Evolutionary conservation across 2,888 invertebrate genomes (phyloP).

Genomic region (Rhogogaster chlorosoma): DNA sequence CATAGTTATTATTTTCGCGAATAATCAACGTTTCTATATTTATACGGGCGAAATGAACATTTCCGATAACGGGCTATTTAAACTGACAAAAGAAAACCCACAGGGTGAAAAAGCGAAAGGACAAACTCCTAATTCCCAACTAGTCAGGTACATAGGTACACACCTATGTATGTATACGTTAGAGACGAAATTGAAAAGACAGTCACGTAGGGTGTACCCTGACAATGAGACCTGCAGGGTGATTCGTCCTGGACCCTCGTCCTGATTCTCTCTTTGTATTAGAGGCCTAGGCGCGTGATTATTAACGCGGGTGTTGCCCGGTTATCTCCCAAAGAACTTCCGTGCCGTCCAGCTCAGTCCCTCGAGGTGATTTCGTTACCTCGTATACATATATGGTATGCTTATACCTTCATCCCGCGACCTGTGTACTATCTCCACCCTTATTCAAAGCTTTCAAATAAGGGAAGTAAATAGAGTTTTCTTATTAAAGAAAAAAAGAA

Average conservation of each 20-base stretch:
- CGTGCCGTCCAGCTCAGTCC: not conserved
- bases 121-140: not conserved
- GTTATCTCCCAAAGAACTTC: conserved; percentile 33
- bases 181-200: conserved; percentile 26
- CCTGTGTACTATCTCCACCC: not conserved
- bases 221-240: conserved; percentile 41
- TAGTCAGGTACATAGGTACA: not conserved
- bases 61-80: not conserved
- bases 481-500: not conserved
- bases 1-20: not conserved
- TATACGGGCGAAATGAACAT: not conserved
- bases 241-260: conserved; percentile 43
- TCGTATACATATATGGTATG: not conserved
- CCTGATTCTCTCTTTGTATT: conserved; percentile 36
- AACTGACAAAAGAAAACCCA: not conserved
- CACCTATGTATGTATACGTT: not conserved
- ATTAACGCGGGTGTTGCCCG: conserved; percentile 46
- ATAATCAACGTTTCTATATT: not conserved
- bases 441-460: not conserved
- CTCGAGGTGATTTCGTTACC: conserved; percentile 38
- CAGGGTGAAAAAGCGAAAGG: not conserved
- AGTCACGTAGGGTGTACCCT: conserved; percentile 46
- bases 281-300: conserved; percentile 39
- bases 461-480: not conserved
- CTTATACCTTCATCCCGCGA: not conserved